Evolutionary conservation across 2,113 vertebrate genomes (phyloP).

Genomic region (Eptesicus fuscus): DNA sequence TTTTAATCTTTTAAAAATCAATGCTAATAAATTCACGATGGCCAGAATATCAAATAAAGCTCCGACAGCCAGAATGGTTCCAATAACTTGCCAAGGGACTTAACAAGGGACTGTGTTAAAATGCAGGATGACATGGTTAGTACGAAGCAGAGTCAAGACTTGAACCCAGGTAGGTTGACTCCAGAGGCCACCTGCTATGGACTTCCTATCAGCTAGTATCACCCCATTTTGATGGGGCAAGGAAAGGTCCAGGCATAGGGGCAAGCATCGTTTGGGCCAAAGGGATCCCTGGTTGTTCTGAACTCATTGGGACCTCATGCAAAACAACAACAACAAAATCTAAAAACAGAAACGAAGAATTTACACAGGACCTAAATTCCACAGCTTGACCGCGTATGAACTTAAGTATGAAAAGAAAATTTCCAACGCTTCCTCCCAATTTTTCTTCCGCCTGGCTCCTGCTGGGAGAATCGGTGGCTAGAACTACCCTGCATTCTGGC

Average conservation of each 20-base stretch:
- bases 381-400: not conserved
- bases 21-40: not conserved
- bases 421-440: not conserved
- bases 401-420: not conserved
- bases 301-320: not conserved
- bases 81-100: not conserved
- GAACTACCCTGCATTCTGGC: not conserved
- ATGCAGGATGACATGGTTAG: no score
- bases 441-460: conserved; percentile 1
- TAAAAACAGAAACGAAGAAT: conserved; percentile 11
- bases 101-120: no score
- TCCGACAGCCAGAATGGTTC: not conserved
- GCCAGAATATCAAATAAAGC: not conserved
- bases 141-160: not conserved
- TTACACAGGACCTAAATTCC: not conserved
- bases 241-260: not conserved
- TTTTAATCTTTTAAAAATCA: not conserved
- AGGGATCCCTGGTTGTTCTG: not conserved
- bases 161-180: not conserved
- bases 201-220: not conserved
- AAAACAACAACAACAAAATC: not conserved
- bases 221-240: not conserved
- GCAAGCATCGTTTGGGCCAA: not conserved
- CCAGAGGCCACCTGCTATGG: not conserved
- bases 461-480: conserved; percentile 19